Evolutionary conservation across 2,113 vertebrate genomes (phyloP), one percentile per base, ranked within the genome.

Genomic region (Thunnus thynnus): DNA sequence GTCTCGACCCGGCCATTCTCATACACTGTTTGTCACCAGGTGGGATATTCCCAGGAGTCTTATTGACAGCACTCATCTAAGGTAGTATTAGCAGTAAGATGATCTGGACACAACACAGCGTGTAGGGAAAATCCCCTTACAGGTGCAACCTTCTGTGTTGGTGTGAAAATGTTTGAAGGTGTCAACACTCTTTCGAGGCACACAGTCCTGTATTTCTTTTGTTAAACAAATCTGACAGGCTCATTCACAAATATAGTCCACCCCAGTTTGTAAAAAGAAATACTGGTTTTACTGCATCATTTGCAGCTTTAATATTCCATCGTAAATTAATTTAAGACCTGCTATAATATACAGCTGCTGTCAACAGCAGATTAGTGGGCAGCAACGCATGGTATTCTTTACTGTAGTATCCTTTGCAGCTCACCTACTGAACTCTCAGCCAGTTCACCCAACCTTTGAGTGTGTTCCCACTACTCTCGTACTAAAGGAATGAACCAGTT

Each of bases 1-100:
- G 56, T 48, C 50, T 71, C 2, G 6, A 64, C 58, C 72, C 36
- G 75, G 83, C 51, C 66, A 78, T 71, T 73, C 50, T 67, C 51
- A 51, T 2, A 71, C 46, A 56, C 62, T 25, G 52, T 85, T 58
- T 82, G 69, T 79, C 76, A 72, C 72, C 87, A 86, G 77, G 79
- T 92, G 84, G 55, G 63, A 80, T 54, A 68, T 89, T 90, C 88
- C 78, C 89, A 87, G 36, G 46, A 44, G 30, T 82, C 54, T 55
- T 32, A 60, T 52, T 69, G 82, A 75, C 73, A 50, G 52, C 17
- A 18, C 48, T 61, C 20, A 18, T 17, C 72, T 32, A 18, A 44
- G 54, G 69, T 63, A 75, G 58, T 9, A 44, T 48, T 65, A 70
- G 62, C 58, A 47, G 80, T 51, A 84, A 80, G 54, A 48, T 68